Evolutionary conservation across 1,140 invertebrate genomes (phyloP), one percentile per base, ranked within the genome.

Genomic region (Goniozus legneri): DNA sequence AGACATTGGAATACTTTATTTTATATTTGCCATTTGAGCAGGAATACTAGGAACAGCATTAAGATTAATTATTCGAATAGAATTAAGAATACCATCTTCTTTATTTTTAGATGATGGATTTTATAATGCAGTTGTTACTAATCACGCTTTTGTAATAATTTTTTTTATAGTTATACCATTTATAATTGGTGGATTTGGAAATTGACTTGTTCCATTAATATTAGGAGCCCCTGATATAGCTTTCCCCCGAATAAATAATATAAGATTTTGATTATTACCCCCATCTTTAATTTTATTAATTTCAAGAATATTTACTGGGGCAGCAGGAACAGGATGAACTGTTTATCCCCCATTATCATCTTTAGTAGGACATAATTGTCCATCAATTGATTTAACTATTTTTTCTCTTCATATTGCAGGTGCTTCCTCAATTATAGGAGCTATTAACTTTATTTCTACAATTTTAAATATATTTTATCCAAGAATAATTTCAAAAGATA

Each of bases 141-240:
- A 77, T 4, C 85, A 89, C 77, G 86, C 83, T 49, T 85, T 88
- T 75, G 65, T 87, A 56, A 88, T 87, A 80, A 85, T 88, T 83
- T 89, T 88, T 73, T 87, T 88, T 77, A 84, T 87, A 76, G 82
- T 88, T 47, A 88, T 88, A 77, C 85, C 84, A 38, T 78, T 84
- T 69, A 79, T 88, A 80, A 84, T 89, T 79, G 86, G 85, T 34
- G 85, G 85, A 57, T 88, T 89, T 78, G 85, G 85, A 54, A 89
- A 89, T 73, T 89, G 83, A 80, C 69, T 89, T 69, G 69, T 88
- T 3, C 86, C 86, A 31, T 63, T 88, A 75, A 85, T 87, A 78
- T 47, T 89, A 56, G 82, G 82, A 52, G 77, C 80, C 0, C 80
- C 82, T 12, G 87, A 89, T 81, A 88, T 89, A 77, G 80, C 82